phyloP scores from a whole-genome alignment of 2,113 vertebrate species.

The Tichodroma muraria region DNA sequence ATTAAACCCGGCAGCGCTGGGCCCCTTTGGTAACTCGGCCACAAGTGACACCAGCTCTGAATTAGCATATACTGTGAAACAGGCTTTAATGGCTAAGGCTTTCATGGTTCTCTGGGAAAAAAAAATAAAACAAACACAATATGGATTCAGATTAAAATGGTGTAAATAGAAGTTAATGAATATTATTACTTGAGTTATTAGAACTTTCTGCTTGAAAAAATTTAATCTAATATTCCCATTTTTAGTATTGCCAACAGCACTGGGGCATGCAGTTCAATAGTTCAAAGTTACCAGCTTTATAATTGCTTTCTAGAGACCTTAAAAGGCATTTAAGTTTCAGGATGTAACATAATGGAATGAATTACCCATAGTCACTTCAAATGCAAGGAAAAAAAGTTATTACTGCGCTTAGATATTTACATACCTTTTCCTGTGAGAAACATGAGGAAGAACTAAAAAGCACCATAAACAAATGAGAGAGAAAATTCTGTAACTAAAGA shows the following conservation, averaged over 20 bases:
- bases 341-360: slow-evolving; percentile 28
- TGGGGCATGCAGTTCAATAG: slow-evolving; percentile 55
- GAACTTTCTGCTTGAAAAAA: slow-evolving; percentile 64
- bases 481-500: neutral
- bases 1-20: neutral
- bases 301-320: slow-evolving; percentile 60
- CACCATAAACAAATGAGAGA: neutral
- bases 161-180: slow-evolving; percentile 68
- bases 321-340: slow-evolving; percentile 53
- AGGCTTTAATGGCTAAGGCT: neutral
- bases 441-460: neutral
- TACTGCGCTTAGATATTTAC: neutral
- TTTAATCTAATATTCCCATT: slow-evolving; percentile 59
- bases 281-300: slow-evolving; percentile 58
- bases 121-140: neutral
- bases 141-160: slow-evolving; percentile 43
- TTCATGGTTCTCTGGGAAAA: neutral
- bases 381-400: neutral
- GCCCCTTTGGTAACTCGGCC: neutral
- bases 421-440: neutral
- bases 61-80: neutral
- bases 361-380: slow-evolving; percentile 12
- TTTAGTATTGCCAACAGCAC: slow-evolving; percentile 34
- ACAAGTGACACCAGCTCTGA: neutral
- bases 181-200: slow-evolving; percentile 61